Evolutionary conservation across 1,140 invertebrate species (phyloP), one percentile per base, ranked within the genome.

Genomic region (Belonocnema kinseyi): DNA sequence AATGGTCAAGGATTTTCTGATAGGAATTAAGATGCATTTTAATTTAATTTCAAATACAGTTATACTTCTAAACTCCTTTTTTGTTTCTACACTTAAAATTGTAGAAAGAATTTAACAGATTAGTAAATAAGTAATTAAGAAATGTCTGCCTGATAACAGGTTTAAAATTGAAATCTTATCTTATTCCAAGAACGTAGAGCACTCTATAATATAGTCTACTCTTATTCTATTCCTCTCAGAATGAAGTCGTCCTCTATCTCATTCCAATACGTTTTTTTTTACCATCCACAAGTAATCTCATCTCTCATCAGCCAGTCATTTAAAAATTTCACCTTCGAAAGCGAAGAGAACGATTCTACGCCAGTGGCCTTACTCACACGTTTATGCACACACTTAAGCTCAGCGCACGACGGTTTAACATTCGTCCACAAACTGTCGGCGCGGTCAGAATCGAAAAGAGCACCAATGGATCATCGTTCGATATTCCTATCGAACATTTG

Each of bases 381-480:
- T 46, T 10, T 19, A 33, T 50, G 17, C 21, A 73, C 50, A 73
- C 73, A 50, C 3, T 66, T 66, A 66, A 46, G 74, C 74, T 75
- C 3, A 21, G 46, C 74, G 74, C 74, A 75, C 74, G 61, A 51
- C 74, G 58, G 56, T 46, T 46, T 46, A 52, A 74, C 73, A 74
- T 52, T 74, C 73, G 53, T 56, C 26, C 73, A 53, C 73, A 66
- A 75, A 75, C 74, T 61, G 74, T 75, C 50, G 74, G 56, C 74
- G 74, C 74, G 74, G 40, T 46, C 40, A 46, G 40, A 46, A 46
- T 46, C 40, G 40, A 46, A 58, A 46, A 50, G 26, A 17, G 33
- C 46, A 46, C 8, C 61, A 66, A 5, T 33, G 14, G 61, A 66
- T 75, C n/a, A 50, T 75, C 50, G 17, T 50, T 58, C 40, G 21